Evolutionary conservation across 92 coral and sea anemone species (phyloP).

Genomic region (Blastomussa wellsi): DNA sequence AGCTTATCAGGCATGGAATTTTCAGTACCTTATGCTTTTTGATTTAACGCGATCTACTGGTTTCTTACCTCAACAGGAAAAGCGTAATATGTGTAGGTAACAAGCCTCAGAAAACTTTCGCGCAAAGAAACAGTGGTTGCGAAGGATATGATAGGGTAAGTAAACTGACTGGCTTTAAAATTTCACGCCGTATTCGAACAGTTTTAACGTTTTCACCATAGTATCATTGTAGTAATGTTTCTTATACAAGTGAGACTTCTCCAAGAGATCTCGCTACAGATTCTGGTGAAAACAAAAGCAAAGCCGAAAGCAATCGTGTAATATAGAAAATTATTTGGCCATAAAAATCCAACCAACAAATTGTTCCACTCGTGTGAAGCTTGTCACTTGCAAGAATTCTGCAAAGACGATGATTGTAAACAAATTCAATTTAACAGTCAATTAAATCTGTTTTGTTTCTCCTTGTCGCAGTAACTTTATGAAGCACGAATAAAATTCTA

Average conservation of each 20-base stretch:
- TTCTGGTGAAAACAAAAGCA: no score
- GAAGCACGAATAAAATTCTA: neutral
- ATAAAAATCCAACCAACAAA: neutral
- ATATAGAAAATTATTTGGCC: neutral
- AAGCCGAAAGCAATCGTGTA: no score
- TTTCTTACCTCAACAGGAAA: neutral
- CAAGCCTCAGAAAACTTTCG: neutral
- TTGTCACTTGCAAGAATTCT: neutral
- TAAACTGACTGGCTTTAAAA: neutral
- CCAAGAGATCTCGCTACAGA: no score
- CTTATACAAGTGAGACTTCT: no score
- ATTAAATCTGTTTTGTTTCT: neutral
- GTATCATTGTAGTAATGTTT: no score
- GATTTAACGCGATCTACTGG: neutral
- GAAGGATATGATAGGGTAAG: neutral
- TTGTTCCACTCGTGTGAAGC: neutral
- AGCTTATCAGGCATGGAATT: neutral
- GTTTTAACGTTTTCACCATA: no score
- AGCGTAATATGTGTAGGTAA: neutral
- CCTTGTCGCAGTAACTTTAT: neutral
- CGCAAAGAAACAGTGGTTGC: neutral
- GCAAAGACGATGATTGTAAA: neutral
- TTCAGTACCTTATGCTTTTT: neutral
- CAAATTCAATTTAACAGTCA: neutral
- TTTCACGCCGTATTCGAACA: neutral